Evolutionary conservation across 2,113 vertebrate genomes (phyloP), one percentile per base, ranked within the genome.

Genomic region (Corythornis vintsioides): DNA sequence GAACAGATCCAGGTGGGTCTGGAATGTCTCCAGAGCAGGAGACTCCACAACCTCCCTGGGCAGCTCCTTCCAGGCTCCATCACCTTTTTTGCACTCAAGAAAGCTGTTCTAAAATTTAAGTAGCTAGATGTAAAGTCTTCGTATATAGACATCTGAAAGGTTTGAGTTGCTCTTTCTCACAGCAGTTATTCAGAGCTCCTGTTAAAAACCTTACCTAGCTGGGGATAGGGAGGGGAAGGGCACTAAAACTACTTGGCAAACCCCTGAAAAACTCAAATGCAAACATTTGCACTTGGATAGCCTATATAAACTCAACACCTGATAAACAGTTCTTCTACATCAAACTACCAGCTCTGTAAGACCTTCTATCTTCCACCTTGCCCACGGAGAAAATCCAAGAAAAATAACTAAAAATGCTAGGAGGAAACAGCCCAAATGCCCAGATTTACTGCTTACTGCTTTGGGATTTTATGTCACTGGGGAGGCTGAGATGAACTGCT

Each of bases 161-260:
- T 10, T 52, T 53, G n/a, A 19, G 80, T 4, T 35, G 66, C 22
- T 66, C 8, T 24, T 69, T 31, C n/a, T 65, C 45, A 29, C 7
- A 53, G 42, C 1, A 82, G 11, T 71, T 67, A 55, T 10, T 70
- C 50, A 59, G 17, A 69, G 5, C 8, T 61, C 5, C 35, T 31
- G 2, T 48, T 50, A 63, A 70, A 87, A 78, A 75, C 17, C 18
- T 43, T 47, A 79, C 73, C 9, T 24, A 87, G 13, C 11, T 15
- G 21, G 8, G 21, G 4, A 29, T 7, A 10, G 1, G 2, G 5
- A 15, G 19, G 15, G 5, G 21, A 6, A 79, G 7, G 1, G 0
- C 14, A 65, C 13, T 83, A 18, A 9, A 79, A 69, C 4, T 42
- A 15, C 28, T 55, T 7, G 0, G 7, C 40, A 35, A 90, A 77